These are phyloP conservation scores for Wiebesia pumilae DNA, from an alignment of 1,140 invertebrate species.

Conservation along the genomic window DNA sequence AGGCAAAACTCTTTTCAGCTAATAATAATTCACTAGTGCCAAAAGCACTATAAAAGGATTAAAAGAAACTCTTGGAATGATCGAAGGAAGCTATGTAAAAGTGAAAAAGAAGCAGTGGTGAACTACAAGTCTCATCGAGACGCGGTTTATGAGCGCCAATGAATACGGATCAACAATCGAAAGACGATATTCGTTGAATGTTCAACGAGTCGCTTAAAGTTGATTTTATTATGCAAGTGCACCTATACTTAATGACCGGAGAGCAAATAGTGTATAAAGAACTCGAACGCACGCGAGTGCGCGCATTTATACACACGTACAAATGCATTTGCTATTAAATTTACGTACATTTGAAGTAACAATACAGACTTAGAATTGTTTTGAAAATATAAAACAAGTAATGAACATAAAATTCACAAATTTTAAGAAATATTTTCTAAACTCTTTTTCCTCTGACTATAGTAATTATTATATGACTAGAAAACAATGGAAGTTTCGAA, in stretches of 20 bases:
- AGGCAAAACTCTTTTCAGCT: neutral
- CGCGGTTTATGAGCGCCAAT: conserved; percentile 60
- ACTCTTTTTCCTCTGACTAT: too few species aligned
- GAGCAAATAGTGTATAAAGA: neutral
- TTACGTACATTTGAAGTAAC: too few species aligned
- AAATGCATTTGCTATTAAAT: too few species aligned
- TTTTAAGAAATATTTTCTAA: too few species aligned
- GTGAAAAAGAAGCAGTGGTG: neutral
- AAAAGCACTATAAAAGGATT: neutral
- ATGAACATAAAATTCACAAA: too few species aligned
- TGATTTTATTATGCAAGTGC: conserved; percentile 55
- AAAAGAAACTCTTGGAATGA: neutral
- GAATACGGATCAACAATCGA: conserved; percentile 63
- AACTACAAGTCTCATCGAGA: neutral
- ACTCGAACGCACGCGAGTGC: too few species aligned
- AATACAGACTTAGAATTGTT: too few species aligned
- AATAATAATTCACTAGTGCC: neutral
- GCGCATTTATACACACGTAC: too few species aligned
- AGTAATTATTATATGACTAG: too few species aligned
- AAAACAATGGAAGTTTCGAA: too few species aligned
- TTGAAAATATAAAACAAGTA: too few species aligned
- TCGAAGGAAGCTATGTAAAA: neutral
- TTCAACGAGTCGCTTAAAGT: conserved; percentile 60
- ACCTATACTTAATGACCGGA: conserved; percentile 18
- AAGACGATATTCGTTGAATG: conserved; percentile 55